Evolutionary conservation across 92 coral and sea anemone genomes (phyloP).

Genomic region (Ricordea florida): DNA sequence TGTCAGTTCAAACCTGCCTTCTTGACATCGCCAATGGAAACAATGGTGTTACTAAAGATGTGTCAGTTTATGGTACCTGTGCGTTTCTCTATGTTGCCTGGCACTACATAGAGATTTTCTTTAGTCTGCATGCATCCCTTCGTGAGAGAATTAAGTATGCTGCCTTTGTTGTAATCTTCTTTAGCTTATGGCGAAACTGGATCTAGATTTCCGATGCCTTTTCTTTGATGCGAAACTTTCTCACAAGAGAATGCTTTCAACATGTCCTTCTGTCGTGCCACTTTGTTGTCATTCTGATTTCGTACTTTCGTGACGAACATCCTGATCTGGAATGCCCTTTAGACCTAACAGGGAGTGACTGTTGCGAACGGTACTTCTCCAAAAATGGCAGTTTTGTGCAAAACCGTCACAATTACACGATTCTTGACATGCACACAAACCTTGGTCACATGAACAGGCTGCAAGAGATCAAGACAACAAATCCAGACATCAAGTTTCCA

Average conservation of each 20-base stretch:
- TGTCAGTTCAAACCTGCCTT: background rate
- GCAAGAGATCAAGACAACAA: background rate
- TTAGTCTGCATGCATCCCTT: conserved; percentile 13
- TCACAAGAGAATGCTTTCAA: conserved; percentile 3
- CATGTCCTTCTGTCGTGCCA: conserved; percentile 4
- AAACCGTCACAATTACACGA: background rate
- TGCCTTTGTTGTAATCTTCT: background rate
- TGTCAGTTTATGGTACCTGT: conserved; percentile 13
- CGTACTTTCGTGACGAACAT: background rate
- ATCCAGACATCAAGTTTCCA: background rate
- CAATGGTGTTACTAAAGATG: background rate
- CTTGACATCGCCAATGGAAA: background rate
- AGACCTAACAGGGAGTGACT: background rate
- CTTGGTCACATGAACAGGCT: background rate
- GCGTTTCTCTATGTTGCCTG: background rate
- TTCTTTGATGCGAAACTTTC: background rate
- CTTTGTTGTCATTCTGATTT: background rate
- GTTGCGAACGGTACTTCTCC: background rate
- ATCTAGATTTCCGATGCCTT: background rate
- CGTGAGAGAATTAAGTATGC: conserved; percentile 4
- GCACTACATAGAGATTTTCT: conserved; percentile 1
- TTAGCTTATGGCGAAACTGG: background rate
- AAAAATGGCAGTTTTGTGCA: conserved; percentile 1
- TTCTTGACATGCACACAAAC: background rate
- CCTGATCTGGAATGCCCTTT: conserved; percentile 4